phyloP scores from a whole-genome alignment of 37 sponge, comb jelly and placozoan species.

The Hormiphora californensis region DNA sequence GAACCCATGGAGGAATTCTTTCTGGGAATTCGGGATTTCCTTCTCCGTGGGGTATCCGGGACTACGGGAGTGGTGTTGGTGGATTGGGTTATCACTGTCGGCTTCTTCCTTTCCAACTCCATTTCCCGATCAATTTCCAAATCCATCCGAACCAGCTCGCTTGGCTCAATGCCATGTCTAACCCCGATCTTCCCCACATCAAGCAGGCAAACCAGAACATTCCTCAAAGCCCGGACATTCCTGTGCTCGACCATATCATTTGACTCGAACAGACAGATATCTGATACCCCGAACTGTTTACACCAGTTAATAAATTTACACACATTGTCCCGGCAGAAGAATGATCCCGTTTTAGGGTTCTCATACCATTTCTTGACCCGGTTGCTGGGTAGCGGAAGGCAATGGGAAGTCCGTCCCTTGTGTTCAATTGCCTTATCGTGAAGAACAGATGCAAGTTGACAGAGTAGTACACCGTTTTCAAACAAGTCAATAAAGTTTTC shows the following conservation, averaged over 20 bases:
- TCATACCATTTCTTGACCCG: conserved; percentile 41
- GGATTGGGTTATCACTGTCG: too few species aligned
- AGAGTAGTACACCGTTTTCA: conserved; percentile 9
- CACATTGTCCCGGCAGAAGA: conserved; percentile 48
- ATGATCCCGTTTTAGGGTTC: conserved; percentile 36
- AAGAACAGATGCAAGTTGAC: conserved; percentile 7
- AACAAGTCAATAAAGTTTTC: conserved; percentile 46
- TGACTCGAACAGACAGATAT: conserved; percentile 46
- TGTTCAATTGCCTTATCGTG: conserved; percentile 21
- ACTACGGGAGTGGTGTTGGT: background rate
- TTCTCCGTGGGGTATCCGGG: too few species aligned
- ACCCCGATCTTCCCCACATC: conserved; percentile 48
- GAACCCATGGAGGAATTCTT: conserved; percentile 15
- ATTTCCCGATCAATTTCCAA: conserved; percentile 47
- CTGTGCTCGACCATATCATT: conserved; percentile 46
- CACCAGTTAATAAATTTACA: conserved; percentile 55
- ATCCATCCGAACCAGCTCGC: conserved; percentile 25
- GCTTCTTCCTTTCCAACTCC: background rate
- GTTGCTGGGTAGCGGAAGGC: conserved; percentile 22
- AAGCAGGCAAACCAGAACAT: conserved; percentile 20
- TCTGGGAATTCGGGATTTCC: background rate
- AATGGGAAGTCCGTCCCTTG: conserved; percentile 4
- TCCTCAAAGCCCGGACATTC: conserved; percentile 26
- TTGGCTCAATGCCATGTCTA: conserved; percentile 31
- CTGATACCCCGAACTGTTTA: conserved; percentile 47